Base-by-base conservation (phyloP, 2,113 vertebrate species). In the Cyprinodon variegatus region DNA sequence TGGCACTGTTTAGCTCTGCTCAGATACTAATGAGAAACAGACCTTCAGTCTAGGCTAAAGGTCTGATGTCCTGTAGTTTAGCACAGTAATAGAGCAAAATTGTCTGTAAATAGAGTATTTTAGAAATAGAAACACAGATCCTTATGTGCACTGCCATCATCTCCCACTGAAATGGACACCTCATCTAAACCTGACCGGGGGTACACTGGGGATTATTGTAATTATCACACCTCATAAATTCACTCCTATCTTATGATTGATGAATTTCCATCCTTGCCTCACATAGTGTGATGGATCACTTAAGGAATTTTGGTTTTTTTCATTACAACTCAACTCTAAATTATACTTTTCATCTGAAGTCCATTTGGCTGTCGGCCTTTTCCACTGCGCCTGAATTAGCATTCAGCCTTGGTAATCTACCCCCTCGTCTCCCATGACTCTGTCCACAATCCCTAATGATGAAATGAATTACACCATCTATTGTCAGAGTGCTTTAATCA, bases 401-500 rank as follows among this genome's bases (percentile, higher is more conserved):
- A 90, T 89, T 77, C 88, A 82, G 81, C 79, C 76, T 75, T 57
- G 39, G 80, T 89, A 85, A 89, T 85, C 90, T 85, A 65, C 70
- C 78, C 83, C 70, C 61, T 75, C 76, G 39, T 85, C 79, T 87
- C 78, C 74, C 78, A n/a, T 83, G 83, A 82, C 87, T 81, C 72
- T 1, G 83, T 82, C 83, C 67, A 20, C 85, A 73, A 84, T 89
- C 87, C 87, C 83, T 90, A 89, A 92, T 92, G 90, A 92, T 91
- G 86, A 94, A 93, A 92, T 93, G 76, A 94, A 94, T 94, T 94
- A 93, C 82, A 82, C 79, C 76, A 71, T 90, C 89, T 90, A 87
- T 94, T 91, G 92, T 94, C 90, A 85, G 87, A 93, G 89, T 82
- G 82, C 90, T 95, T 94, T 93, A 94, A 94, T 94, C 93, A 91